Evolutionary conservation across 2,113 vertebrate genomes (phyloP), one percentile per base, ranked within the genome.

Genomic region (Passer domesticus): DNA sequence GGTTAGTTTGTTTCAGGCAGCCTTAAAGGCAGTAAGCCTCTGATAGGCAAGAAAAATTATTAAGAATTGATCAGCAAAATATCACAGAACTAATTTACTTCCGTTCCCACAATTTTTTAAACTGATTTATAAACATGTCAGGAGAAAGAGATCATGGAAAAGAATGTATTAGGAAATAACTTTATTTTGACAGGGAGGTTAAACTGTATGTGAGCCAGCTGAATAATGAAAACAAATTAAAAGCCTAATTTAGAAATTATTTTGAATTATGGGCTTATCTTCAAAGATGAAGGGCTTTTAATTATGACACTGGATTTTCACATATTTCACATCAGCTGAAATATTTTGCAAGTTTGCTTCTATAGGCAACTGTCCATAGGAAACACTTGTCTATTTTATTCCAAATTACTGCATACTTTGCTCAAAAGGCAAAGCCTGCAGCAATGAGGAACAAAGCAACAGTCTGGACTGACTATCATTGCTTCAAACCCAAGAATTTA

Each of bases 191-290:
- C 87, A 84, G 83, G 59, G 85, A 95, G 88, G 86, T 94, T 94
- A 96, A 96, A 93, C 82, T 81, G 52, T 83, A 75, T 86, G 68
- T 72, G 39, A 96, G 78, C 90, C 84, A 95, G 92, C 46, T 97
- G 94, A 97, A 93, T 96, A 97, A 97, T 96, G 94, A 97, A 97
- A 94, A 96, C 94, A 97, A 97, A 93, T 94, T 95, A 95, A 95
- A 97, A 86, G 93, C 87, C 96, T 90, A 94, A 92, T 96, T 96
- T 94, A 94, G 77, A 97, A 97, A 94, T 97, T 93, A 97, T 90
- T 97, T 97, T 97, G 96, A 97, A 96, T 94, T 95, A 86, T 90
- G 76, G 69, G 70, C 20, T 96, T 88, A 95, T 94, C 89, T 95
- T 94, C 78, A 67, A 47, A 74, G 82, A 96, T 55, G 89, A 22